phyloP scores from a whole-genome alignment of 2,888 invertebrate genomes.

The Caenorhabditis doughertyi region DNA sequence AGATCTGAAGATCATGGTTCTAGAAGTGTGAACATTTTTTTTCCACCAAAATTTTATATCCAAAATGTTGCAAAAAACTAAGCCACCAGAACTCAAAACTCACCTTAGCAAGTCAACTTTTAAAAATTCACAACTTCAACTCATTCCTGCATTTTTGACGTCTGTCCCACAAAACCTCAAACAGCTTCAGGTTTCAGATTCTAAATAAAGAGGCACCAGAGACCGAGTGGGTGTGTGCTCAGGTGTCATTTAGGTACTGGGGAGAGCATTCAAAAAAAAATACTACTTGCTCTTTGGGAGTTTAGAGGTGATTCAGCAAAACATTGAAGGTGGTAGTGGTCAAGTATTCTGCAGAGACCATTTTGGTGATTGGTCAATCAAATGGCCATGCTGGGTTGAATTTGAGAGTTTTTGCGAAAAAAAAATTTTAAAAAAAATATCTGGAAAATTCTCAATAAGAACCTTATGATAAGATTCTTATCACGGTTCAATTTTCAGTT shows the following conservation, averaged over 20 bases:
- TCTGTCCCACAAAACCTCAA: not conserved
- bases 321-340: not conserved
- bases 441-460: not conserved
- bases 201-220: slow-evolving; percentile 23
- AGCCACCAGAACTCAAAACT: slow-evolving; percentile 38
- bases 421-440: too few species aligned
- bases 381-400: too few species aligned
- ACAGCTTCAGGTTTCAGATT: slow-evolving; percentile 43
- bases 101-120: not conserved
- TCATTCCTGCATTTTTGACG: slow-evolving; percentile 13
- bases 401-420: not conserved
- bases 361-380: not conserved
- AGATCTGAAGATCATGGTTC: too few species aligned
- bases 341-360: not conserved
- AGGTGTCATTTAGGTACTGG: slow-evolving; percentile 20
- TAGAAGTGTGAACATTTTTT: too few species aligned
- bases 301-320: not conserved
- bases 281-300: not conserved
- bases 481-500: not conserved
- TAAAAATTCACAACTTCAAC: slow-evolving; percentile 5
- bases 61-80: not conserved
- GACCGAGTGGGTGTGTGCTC: slow-evolving; percentile 28
- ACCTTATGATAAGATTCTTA: not conserved
- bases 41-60: not conserved
- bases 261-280: not conserved